Percentiles rank a stretch among this genome's conserved stretches.
phyloP scores from a whole-genome alignment of 2,888 invertebrate species.

The Cephus pulcher region DNA sequence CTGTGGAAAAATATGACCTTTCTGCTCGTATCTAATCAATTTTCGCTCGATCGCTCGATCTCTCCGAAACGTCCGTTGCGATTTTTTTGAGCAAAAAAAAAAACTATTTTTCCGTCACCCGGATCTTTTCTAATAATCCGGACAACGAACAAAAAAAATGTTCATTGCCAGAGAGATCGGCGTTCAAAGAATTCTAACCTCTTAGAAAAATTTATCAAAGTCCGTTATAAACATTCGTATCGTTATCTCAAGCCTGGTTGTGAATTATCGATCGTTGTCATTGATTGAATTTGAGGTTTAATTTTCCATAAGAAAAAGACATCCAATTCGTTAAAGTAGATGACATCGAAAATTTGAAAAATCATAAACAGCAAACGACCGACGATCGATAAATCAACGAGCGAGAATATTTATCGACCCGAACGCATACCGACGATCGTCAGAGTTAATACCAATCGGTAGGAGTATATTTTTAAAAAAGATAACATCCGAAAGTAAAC shows the following conservation, averaged over 20 bases:
- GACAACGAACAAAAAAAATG: not conserved
- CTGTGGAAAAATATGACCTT: slow-evolving; percentile 53
- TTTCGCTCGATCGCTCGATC: not conserved
- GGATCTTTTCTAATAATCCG: not conserved
- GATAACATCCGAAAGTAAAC: slow-evolving; percentile 15
- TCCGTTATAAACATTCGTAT: not conserved
- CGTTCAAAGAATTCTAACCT: not conserved
- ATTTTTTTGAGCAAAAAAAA: too few relatives aligned
- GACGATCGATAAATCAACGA: not conserved
- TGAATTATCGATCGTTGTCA: not conserved
- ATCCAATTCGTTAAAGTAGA: not conserved
- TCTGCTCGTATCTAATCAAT: not conserved
- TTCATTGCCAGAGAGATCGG: not conserved
- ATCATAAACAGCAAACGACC: not conserved
- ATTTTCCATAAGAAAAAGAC: not conserved
- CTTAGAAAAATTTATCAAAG: not conserved
- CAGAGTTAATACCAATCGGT: not conserved
- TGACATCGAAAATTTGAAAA: not conserved
- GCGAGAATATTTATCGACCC: not conserved
- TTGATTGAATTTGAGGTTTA: not conserved
- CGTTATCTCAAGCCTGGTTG: not conserved
- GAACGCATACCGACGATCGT: not conserved
- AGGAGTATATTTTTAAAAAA: slow-evolving; percentile 9
- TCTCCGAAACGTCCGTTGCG: not conserved
- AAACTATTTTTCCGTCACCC: too few relatives aligned